These are phyloP conservation scores for Ischnus inquisitorius DNA, from an alignment of 2,888 invertebrate species.

Conservation along the genomic window DNA sequence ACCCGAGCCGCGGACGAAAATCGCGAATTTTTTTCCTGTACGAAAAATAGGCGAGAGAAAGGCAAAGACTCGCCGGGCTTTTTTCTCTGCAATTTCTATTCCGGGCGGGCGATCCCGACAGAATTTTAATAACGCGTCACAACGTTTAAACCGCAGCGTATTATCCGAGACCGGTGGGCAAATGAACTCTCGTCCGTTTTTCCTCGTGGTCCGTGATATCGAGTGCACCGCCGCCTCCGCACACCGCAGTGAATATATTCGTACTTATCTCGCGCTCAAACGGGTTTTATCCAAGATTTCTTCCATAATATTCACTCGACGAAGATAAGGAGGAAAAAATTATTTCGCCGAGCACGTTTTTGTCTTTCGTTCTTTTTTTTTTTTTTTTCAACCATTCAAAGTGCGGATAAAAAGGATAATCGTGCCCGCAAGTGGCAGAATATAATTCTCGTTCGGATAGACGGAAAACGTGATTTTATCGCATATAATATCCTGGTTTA, in stretches of 20 bases:
- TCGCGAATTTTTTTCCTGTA: neutral
- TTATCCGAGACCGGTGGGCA: conserved; percentile 28
- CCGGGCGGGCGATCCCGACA: conserved; percentile 12
- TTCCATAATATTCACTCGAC: conserved; percentile 17
- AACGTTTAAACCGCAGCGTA: conserved; percentile 48
- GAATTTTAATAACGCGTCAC: conserved; percentile 65
- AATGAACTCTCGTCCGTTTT: conserved; percentile 32
- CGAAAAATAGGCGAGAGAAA: neutral
- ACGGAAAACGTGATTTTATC: neutral
- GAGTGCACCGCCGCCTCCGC: conserved; percentile 15
- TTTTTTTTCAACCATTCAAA: neutral
- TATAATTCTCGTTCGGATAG: conserved; percentile 1
- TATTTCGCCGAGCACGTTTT: too few species aligned
- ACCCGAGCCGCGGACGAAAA: neutral
- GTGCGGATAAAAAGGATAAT: neutral
- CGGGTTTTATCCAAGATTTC: conserved; percentile 41
- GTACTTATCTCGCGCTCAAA: conserved; percentile 40
- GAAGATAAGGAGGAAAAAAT: conserved; percentile 16
- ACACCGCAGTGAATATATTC: conserved; percentile 48
- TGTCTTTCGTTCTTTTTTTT: neutral
- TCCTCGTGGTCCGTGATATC: conserved; percentile 9
- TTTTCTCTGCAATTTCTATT: neutral
- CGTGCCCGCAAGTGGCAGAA: neutral
- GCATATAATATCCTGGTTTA: too few species aligned
- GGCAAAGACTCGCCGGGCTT: neutral